Evolutionary conservation across 1,140 invertebrate species (phyloP).

Genomic region (Drosophila jambulina): DNA sequence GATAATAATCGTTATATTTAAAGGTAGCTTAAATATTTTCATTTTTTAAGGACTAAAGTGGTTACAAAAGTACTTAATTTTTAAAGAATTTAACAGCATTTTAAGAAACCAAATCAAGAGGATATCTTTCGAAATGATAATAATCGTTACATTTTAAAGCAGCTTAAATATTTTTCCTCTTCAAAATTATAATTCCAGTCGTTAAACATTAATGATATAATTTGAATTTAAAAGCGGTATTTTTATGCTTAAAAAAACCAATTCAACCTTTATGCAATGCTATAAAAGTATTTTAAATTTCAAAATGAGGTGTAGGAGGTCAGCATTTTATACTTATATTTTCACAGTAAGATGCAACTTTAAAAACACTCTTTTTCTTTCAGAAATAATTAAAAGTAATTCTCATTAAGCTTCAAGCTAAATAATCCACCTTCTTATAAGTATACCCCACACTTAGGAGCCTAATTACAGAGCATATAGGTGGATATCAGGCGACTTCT

Average conservation of each 20-base stretch:
- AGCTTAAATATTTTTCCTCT: background rate
- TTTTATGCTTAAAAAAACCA: background rate
- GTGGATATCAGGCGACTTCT: conserved; percentile 42
- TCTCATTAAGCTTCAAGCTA: background rate
- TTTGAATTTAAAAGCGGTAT: background rate
- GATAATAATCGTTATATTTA: background rate
- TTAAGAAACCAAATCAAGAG: background rate
- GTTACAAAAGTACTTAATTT: too few relatives aligned
- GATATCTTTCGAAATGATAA: background rate
- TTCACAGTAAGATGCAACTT: background rate
- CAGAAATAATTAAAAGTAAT: background rate
- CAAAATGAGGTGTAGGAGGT: background rate
- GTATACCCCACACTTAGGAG: background rate
- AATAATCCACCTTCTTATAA: conserved; percentile 5
- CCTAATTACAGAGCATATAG: conserved; percentile 30
- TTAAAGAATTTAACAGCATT: too few relatives aligned
- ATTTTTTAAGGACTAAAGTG: background rate
- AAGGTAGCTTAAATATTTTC: background rate
- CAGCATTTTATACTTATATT: background rate
- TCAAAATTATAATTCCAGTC: conserved; percentile 1
- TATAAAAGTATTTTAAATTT: background rate
- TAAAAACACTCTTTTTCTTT: background rate
- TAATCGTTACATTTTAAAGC: background rate
- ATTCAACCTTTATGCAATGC: background rate
- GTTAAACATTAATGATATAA: background rate